phyloP scores from a whole-genome alignment of 2,113 vertebrate genomes.

The Platanista minor region DNA sequence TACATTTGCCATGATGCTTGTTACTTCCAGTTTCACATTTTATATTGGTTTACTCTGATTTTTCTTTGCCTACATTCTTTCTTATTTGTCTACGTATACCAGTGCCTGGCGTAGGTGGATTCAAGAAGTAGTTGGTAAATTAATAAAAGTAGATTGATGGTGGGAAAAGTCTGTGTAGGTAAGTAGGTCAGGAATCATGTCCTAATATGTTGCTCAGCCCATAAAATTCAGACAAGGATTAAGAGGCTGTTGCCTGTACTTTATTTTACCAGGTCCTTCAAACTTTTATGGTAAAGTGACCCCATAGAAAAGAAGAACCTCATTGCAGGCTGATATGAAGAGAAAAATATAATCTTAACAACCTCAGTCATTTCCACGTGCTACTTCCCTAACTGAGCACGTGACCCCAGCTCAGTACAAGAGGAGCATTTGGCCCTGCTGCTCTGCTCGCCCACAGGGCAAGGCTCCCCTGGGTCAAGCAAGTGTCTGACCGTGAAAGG shows the following conservation, averaged over 20 bases:
- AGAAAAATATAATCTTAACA: not conserved
- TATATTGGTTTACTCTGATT: not conserved
- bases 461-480: too few species aligned
- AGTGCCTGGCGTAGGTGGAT: not conserved
- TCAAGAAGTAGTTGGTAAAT: not conserved
- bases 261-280: not conserved
- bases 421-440: not conserved
- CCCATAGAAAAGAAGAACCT: not conserved
- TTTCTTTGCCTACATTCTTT: not conserved
- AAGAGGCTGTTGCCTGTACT: not conserved
- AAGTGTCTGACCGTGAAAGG: not conserved
- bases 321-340: not conserved
- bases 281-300: not conserved
- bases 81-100: not conserved
- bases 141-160: not conserved
- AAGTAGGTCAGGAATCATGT: not conserved
- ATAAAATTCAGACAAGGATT: not conserved
- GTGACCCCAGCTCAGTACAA: not conserved
- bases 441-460: accelerated
- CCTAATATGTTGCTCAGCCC: not conserved
- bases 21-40: not conserved
- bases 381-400: accelerated
- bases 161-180: not conserved
- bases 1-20: not conserved
- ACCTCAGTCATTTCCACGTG: not conserved